phyloP scores from a whole-genome alignment of 1,140 invertebrate species.

The Diploscapter pachys region DNA sequence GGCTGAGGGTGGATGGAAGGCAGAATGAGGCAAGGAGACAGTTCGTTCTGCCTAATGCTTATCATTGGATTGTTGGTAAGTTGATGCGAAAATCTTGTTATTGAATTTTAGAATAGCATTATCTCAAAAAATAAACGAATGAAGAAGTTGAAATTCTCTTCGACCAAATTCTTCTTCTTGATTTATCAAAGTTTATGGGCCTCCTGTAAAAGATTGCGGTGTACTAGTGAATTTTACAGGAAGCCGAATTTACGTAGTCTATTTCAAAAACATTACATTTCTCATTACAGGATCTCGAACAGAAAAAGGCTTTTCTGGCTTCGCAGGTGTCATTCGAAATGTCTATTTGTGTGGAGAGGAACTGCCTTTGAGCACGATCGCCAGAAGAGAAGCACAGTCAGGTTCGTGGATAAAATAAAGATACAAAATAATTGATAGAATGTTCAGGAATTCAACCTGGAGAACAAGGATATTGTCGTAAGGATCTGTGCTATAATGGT shows the following conservation, averaged over 20 bases:
- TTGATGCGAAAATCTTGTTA: too few relatives aligned
- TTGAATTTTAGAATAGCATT: too few relatives aligned
- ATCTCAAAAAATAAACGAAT: not conserved
- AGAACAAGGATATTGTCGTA: constrained; percentile 44
- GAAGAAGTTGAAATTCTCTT: too few relatives aligned
- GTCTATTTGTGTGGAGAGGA: constrained; percentile 48
- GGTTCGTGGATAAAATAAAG: constrained; percentile 3
- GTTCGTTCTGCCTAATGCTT: constrained; percentile 46
- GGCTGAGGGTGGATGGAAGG: constrained; percentile 41
- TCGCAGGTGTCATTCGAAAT: constrained; percentile 51
- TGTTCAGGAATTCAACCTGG: constrained; percentile 17
- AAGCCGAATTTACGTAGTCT: too few relatives aligned
- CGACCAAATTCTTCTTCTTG: too few relatives aligned
- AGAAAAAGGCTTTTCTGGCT: constrained; percentile 45
- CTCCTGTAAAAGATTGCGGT: too few relatives aligned
- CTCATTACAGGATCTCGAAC: constrained; percentile 43
- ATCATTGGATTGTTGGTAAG: constrained; percentile 45
- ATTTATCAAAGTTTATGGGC: too few relatives aligned
- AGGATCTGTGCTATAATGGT: constrained; percentile 44
- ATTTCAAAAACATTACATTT: not conserved
- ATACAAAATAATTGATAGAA: too few relatives aligned
- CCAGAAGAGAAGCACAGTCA: constrained; percentile 24
- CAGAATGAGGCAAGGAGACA: constrained; percentile 38
- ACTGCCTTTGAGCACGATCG: constrained; percentile 40
- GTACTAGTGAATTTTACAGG: too few relatives aligned